phyloP scores from a whole-genome alignment of 2,113 vertebrate species.

The Pseudopipra pipra region DNA sequence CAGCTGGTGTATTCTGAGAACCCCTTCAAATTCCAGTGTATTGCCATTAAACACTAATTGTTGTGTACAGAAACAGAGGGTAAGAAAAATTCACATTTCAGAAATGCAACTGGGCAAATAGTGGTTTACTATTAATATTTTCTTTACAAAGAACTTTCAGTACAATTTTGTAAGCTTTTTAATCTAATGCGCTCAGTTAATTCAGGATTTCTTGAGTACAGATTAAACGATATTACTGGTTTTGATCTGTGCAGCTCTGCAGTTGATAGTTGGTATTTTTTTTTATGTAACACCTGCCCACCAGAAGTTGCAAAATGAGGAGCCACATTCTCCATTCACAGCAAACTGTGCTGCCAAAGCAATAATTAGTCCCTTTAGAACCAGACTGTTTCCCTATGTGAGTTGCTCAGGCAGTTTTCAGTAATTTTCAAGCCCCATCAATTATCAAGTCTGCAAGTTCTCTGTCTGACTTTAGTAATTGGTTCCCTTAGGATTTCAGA shows the following conservation, averaged over 20 bases:
- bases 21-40: neutral
- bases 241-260: neutral
- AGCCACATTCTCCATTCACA: neutral
- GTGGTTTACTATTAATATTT: neutral
- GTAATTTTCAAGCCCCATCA: neutral
- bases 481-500: neutral
- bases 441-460: neutral
- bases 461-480: neutral
- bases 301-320: neutral
- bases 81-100: neutral
- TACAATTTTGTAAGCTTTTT: neutral
- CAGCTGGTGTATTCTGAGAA: neutral
- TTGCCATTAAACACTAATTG: neutral
- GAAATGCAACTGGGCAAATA: neutral
- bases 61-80: rapidly evolving
- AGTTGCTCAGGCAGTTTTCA: neutral
- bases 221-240: neutral
- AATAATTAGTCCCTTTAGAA: neutral
- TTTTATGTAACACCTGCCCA: neutral
- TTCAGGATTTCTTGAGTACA: neutral
- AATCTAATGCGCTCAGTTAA: neutral
- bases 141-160: neutral
- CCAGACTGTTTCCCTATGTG: neutral
- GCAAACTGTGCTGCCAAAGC: neutral
- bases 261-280: neutral